Conservation (phyloP, 2,888 invertebrate genomes). For the Diplazon laetatorius region DNA sequence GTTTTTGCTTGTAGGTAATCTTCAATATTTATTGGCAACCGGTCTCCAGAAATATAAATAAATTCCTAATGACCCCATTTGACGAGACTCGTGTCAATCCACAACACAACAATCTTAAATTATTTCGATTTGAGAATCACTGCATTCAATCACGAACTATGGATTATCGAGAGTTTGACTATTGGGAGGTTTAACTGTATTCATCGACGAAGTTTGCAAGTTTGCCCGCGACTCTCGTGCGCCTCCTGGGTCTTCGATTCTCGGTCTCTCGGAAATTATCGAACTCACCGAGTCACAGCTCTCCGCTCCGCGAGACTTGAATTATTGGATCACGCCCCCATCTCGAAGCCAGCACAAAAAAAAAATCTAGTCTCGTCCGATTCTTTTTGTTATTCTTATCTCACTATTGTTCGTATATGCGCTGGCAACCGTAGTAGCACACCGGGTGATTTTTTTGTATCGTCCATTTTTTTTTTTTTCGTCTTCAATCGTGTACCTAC, state of each 20-base stretch:
- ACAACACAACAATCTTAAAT: too few relatives aligned
- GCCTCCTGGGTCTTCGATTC: conserved; percentile 46
- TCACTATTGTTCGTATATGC: conserved; percentile 53
- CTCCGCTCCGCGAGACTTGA: conserved; percentile 46
- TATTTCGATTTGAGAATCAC: too few relatives aligned
- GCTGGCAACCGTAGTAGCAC: conserved; percentile 8
- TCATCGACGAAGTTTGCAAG: conserved; percentile 18
- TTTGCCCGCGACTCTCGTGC: conserved; percentile 56
- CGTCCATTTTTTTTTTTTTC: conserved; percentile 15
- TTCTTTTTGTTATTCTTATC: conserved; percentile 13
- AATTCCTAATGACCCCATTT: too few relatives aligned
- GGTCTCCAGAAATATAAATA: too few relatives aligned
- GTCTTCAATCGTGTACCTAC: conserved; percentile 34
- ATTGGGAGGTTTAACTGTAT: too few relatives aligned
- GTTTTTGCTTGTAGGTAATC: too few relatives aligned
- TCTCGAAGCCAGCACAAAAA: conserved; percentile 38
- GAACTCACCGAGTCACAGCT: conserved; percentile 18
- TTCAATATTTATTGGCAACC: too few relatives aligned
- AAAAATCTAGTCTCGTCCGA: conserved; percentile 31
- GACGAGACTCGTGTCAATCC: too few relatives aligned
- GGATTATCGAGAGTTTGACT: too few relatives aligned
- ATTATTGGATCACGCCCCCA: conserved; percentile 60
- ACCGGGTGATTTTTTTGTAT: conserved; percentile 12
- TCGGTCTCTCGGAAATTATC: conserved; percentile 46
- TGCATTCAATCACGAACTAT: too few relatives aligned